Percentiles rank a stretch among this genome's conserved stretches.
Conservation (phyloP, 2,797 vertebrate species). For the Gymnodraco acuticeps region DNA sequence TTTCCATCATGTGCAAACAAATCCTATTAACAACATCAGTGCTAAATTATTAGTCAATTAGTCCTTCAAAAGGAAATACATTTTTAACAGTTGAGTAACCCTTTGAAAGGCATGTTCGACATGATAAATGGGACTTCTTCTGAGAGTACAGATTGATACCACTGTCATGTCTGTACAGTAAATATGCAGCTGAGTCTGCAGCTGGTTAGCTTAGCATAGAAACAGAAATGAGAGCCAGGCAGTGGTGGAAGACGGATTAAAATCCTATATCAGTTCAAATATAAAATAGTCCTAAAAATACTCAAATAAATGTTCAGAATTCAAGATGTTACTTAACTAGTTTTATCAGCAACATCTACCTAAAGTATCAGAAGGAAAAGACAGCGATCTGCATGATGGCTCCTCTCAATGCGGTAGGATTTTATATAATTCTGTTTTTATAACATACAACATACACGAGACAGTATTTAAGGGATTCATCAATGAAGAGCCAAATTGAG, state of each 20-base stretch:
- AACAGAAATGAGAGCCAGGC: neutral
- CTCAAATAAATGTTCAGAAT: neutral
- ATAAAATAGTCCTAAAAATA: neutral
- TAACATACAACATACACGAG: neutral
- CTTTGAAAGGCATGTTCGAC: neutral
- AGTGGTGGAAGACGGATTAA: neutral
- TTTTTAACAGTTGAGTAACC: neutral
- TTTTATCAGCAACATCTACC: neutral
- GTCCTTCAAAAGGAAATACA: neutral
- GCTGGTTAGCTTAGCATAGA: neutral
- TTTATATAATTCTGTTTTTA: neutral
- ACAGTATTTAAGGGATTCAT: neutral
- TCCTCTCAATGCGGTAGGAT: neutral
- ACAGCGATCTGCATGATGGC: neutral
- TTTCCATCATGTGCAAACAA: constrained; percentile 25
- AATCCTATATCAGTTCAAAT: neutral
- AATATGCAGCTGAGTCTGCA: neutral
- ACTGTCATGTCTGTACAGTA: neutral
- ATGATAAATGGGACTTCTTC: neutral
- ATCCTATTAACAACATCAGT: neutral
- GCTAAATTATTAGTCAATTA: neutral
- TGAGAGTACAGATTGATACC: neutral
- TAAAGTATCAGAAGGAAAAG: neutral
- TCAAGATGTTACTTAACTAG: neutral
- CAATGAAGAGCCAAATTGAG: neutral